These are phyloP conservation scores for Sinocyclocheilus rhinocerous DNA, from an alignment of 2,113 vertebrate genomes.

Conservation along the genomic window DNA sequence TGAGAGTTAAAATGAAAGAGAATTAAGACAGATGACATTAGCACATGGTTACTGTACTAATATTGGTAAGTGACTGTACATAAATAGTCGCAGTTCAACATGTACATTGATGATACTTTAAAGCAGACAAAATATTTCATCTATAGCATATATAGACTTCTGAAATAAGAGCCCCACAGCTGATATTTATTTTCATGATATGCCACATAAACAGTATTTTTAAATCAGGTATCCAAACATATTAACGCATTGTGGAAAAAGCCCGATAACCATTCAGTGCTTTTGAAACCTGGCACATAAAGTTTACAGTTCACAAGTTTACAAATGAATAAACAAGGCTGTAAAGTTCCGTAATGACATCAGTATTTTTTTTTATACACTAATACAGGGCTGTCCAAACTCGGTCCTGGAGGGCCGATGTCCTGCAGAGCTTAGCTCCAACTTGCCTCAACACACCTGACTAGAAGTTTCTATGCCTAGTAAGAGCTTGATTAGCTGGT, in stretches of 20 bases:
- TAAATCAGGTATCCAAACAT: not conserved
- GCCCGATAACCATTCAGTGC: not conserved
- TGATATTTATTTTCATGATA: not conserved
- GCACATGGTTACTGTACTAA: not conserved
- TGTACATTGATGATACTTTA: not conserved
- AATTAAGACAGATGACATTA: not conserved
- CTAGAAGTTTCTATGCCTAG: no score
- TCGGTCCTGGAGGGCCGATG: no score
- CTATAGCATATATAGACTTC: no score
- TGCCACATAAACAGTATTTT: not conserved
- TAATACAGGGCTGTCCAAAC: no score
- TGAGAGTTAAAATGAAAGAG: constrained; percentile 72
- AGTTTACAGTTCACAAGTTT: not conserved
- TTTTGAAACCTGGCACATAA: not conserved
- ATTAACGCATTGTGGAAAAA: not conserved
- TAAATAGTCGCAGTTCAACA: not conserved
- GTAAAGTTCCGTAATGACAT: not conserved
- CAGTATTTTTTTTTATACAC: no score
- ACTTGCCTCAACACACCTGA: no score
- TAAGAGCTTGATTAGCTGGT: no score
- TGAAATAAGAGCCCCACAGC: not conserved
- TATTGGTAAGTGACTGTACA: not conserved
- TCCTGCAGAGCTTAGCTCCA: no score
- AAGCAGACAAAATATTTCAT: not conserved
- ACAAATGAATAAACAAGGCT: not conserved